Evolutionary conservation across 2,888 invertebrate genomes (phyloP).

Genomic region (Andrena praecox): DNA sequence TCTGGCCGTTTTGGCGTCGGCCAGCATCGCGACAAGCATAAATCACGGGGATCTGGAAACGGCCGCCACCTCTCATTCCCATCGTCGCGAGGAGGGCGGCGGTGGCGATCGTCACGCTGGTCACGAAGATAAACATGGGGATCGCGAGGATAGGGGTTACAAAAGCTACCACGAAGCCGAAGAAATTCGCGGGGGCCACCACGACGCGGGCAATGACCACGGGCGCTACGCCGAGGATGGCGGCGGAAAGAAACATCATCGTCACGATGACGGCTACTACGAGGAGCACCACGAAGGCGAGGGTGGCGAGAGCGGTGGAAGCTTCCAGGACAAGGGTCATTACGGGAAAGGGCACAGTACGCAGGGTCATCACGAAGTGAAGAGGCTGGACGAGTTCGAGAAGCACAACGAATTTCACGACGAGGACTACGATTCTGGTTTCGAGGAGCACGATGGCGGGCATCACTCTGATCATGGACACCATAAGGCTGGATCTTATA

Average conservation of each 20-base stretch:
- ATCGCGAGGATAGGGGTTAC: slow-evolving; percentile 86
- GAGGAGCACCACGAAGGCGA: slow-evolving; percentile 88
- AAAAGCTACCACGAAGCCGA: slow-evolving; percentile 83
- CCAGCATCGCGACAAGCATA: slow-evolving; percentile 7
- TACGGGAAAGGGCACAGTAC: slow-evolving; percentile 94
- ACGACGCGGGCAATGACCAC: slow-evolving; percentile 87
- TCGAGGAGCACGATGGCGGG: slow-evolving; percentile 92
- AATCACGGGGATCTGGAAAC: slow-evolving; percentile 66
- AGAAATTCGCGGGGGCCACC: slow-evolving; percentile 86
- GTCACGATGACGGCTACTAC: slow-evolving; percentile 89
- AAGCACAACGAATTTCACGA: slow-evolving; percentile 95
- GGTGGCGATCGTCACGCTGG: slow-evolving; percentile 40
- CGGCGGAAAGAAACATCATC: slow-evolving; percentile 88
- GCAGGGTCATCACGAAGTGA: slow-evolving; percentile 93
- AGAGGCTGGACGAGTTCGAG: slow-evolving; percentile 93
- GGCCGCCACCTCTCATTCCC: slow-evolving; percentile 69
- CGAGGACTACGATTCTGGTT: slow-evolving; percentile 92
- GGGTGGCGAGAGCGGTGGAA: slow-evolving; percentile 89
- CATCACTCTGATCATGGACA: slow-evolving; percentile 92
- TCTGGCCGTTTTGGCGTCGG: slow-evolving; percentile 13
- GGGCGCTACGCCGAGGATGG: slow-evolving; percentile 88
- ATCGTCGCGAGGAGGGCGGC: slow-evolving; percentile 61
- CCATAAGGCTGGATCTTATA: slow-evolving; percentile 92
- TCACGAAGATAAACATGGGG: slow-evolving; percentile 78
- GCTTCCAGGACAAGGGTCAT: slow-evolving; percentile 89